These are phyloP conservation scores for Leptoclinus maculatus DNA, from an alignment of 2,797 vertebrate genomes.

Conservation along the genomic window DNA sequence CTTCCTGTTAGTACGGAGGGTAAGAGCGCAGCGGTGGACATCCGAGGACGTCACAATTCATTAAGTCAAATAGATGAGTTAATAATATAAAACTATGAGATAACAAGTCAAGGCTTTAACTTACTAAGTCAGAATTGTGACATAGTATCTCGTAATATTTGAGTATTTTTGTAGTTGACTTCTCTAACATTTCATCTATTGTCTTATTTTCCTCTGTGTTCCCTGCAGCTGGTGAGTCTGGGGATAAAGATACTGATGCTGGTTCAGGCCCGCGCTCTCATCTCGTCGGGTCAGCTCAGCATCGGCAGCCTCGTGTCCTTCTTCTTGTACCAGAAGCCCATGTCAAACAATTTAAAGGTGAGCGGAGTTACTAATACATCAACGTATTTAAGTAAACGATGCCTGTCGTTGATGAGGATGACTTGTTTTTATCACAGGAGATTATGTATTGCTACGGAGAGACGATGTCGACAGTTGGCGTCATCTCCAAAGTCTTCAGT, in stretches of 20 bases:
- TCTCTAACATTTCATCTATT: neutral
- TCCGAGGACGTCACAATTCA: too few relatives aligned
- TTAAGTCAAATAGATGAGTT: too few relatives aligned
- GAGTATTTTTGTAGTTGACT: too few relatives aligned
- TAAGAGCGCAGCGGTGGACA: constrained; percentile 48
- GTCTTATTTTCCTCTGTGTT: neutral
- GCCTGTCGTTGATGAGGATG: neutral
- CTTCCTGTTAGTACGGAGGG: constrained; percentile 80
- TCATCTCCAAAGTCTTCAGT: constrained; percentile 87
- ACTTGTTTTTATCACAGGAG: constrained; percentile 64
- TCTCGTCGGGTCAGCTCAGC: constrained; percentile 79
- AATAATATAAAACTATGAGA: too few relatives aligned
- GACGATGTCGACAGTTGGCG: constrained; percentile 84
- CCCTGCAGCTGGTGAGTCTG: constrained; percentile 71
- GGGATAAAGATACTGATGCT: constrained; percentile 83
- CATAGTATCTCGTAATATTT: too few relatives aligned
- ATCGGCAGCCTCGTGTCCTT: constrained; percentile 88
- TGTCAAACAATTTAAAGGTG: constrained; percentile 78
- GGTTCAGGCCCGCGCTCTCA: constrained; percentile 81
- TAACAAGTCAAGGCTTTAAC: too few relatives aligned
- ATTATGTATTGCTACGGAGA: constrained; percentile 81
- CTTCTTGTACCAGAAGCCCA: constrained; percentile 87
- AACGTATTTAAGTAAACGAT: neutral
- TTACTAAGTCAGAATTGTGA: too few relatives aligned
- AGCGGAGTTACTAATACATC: neutral